Evolutionary conservation across 2,888 invertebrate genomes (phyloP).

Genomic region (Mycogona germanica): DNA sequence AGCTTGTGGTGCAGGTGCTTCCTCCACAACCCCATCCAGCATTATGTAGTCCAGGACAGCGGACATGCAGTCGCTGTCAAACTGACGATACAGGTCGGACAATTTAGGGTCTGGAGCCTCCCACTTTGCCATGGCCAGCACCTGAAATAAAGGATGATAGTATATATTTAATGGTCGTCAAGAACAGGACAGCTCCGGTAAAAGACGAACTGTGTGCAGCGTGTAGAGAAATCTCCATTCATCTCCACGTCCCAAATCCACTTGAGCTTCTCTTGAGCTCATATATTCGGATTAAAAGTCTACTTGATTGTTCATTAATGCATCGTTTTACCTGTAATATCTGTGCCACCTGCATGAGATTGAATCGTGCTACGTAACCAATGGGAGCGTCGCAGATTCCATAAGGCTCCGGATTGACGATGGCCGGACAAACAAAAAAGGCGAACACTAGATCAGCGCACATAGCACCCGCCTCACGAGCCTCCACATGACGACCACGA

Average conservation of each 20-base stretch:
- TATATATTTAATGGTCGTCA: no score
- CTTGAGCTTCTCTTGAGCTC: no score
- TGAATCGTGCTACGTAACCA: conserved; percentile 79
- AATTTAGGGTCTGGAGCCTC: conserved; percentile 62
- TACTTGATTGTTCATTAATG: no score
- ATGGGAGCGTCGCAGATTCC: conserved; percentile 82
- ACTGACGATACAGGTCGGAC: conserved; percentile 61
- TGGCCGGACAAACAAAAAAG: conserved; percentile 89
- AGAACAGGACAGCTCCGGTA: no score
- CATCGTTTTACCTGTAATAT: no score
- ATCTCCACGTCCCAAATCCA: no score
- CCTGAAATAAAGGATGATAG: no score
- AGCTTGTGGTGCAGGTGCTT: conserved; percentile 13
- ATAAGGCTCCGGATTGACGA: conserved; percentile 89
- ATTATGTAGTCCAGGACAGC: conserved; percentile 64
- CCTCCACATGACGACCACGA: conserved; percentile 44
- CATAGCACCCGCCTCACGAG: conserved; percentile 45
- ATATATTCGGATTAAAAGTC: no score
- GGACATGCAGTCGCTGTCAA: conserved; percentile 67
- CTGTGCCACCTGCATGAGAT: conserved; percentile 73
- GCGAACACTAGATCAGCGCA: conserved; percentile 89
- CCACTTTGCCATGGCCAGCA: conserved; percentile 70
- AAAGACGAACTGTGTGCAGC: no score
- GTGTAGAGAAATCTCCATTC: no score
- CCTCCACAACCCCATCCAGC: conserved; percentile 39